These are phyloP conservation scores for Darevskia mixta DNA, from an alignment of 2,797 vertebrate species.

Conservation along the genomic window DNA sequence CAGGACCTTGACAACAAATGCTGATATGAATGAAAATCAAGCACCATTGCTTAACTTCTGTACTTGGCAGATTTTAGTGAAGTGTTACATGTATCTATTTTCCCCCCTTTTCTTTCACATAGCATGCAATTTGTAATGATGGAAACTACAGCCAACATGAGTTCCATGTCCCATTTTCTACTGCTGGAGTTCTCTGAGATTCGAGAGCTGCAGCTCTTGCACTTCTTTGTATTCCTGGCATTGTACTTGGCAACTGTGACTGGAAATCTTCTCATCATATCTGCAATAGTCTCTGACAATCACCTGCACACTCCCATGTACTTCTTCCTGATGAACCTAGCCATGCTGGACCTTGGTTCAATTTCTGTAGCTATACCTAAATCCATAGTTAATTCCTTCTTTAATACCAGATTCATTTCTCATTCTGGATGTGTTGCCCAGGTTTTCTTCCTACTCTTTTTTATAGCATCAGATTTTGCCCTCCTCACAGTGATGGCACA, in stretches of 20 bases:
- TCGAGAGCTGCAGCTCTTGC: background rate
- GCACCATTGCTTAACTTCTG: too few species aligned
- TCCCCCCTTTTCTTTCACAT: background rate
- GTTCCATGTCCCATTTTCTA: background rate
- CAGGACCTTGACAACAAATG: too few species aligned
- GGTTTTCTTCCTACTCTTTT: background rate
- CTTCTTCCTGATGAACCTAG: conserved; percentile 16
- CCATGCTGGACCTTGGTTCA: background rate
- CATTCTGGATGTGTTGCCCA: conserved; percentile 10
- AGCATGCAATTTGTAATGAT: background rate
- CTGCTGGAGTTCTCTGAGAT: background rate
- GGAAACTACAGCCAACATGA: background rate
- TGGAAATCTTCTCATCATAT: background rate
- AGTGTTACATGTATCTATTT: too few species aligned
- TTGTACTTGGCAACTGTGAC: background rate
- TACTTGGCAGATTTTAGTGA: too few species aligned
- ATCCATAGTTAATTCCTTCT: background rate
- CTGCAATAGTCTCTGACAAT: background rate
- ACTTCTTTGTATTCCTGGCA: background rate
- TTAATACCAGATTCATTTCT: conserved; percentile 10
- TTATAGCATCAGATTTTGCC: background rate
- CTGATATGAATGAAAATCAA: too few species aligned
- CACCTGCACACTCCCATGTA: conserved; percentile 23
- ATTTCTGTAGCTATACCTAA: background rate
- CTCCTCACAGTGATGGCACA: conserved; percentile 7